A percentile compares a stretch with the other conserved stretches of the same genome.
These are phyloP conservation scores for Euplagia quadripunctaria DNA, from an alignment of 2,888 invertebrate species.

Conservation along the genomic window DNA sequence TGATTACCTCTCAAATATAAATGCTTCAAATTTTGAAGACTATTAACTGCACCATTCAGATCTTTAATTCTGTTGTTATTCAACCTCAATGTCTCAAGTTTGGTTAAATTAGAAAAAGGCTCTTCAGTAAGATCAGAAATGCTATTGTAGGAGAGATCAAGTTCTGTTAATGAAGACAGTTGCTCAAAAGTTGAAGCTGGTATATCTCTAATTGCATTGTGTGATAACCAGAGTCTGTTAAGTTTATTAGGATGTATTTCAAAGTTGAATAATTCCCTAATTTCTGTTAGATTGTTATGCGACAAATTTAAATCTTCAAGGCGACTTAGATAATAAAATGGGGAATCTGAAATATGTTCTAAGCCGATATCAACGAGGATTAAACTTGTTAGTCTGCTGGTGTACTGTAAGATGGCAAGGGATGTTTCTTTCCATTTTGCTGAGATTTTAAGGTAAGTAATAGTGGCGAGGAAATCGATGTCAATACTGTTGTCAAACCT, in stretches of 20 bases:
- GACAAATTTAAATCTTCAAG: constrained; percentile 72
- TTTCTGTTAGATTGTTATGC: constrained; percentile 62
- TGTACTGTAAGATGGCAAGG: constrained; percentile 67
- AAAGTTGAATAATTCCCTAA: constrained; percentile 70
- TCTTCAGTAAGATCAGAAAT: constrained; percentile 71
- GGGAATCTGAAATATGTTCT: constrained; percentile 57
- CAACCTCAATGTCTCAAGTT: constrained; percentile 65
- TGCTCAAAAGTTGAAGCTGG: constrained; percentile 66
- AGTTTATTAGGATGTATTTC: constrained; percentile 67
- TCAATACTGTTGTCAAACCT: constrained; percentile 58
- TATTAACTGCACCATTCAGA: constrained; percentile 78
- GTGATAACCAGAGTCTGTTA: constrained; percentile 62
- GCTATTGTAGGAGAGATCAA: constrained; percentile 73
- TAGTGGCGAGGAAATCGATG: constrained; percentile 57
- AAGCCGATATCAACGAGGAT: constrained; percentile 64
- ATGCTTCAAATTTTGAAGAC: constrained; percentile 70
- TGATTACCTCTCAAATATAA: constrained; percentile 71
- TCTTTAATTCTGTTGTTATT: constrained; percentile 75
- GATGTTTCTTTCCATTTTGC: constrained; percentile 64
- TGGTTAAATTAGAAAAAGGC: constrained; percentile 73
- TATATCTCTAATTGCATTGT: constrained; percentile 67
- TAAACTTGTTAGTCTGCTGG: constrained; percentile 63
- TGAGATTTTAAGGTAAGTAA: constrained; percentile 67
- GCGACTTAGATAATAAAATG: constrained; percentile 65
- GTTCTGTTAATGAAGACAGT: constrained; percentile 65